Evolutionary conservation across 2,797 vertebrate genomes (phyloP).

Genomic region (Hozukius guyotensis): DNA sequence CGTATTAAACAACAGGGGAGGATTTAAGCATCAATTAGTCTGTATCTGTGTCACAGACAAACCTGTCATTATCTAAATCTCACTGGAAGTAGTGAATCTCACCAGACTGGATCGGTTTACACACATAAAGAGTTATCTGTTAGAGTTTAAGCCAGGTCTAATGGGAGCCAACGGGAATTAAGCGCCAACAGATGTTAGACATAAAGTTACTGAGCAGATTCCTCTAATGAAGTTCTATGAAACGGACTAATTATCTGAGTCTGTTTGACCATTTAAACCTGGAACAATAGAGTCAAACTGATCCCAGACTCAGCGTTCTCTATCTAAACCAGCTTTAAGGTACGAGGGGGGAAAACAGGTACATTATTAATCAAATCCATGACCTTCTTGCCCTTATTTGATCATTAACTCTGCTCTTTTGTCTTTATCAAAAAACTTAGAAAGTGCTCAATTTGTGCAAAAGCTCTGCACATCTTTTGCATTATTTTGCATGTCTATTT

Average conservation of each 20-base stretch:
- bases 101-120: not conserved
- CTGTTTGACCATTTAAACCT: not conserved
- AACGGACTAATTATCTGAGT: conserved; percentile 10
- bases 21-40: not conserved
- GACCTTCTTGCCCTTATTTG: not conserved
- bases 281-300: not conserved
- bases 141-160: not conserved
- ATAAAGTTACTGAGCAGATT: not conserved
- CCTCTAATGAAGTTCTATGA: not conserved
- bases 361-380: too few relatives aligned
- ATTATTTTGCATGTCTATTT: too few relatives aligned
- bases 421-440: not conserved
- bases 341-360: too few relatives aligned
- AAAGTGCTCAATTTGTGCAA: not conserved
- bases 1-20: not conserved
- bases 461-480: not conserved
- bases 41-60: conserved; percentile 1
- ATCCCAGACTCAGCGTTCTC: not conserved
- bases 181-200: conserved; percentile 21
- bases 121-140: not conserved
- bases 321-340: not conserved
- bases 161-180: conserved; percentile 9
- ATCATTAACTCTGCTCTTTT: too few relatives aligned
- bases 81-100: conserved; percentile 3
- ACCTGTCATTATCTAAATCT: conserved; percentile 1